phyloP scores from a whole-genome alignment of 2,888 invertebrate species.

The Cataglyphis albicans region DNA sequence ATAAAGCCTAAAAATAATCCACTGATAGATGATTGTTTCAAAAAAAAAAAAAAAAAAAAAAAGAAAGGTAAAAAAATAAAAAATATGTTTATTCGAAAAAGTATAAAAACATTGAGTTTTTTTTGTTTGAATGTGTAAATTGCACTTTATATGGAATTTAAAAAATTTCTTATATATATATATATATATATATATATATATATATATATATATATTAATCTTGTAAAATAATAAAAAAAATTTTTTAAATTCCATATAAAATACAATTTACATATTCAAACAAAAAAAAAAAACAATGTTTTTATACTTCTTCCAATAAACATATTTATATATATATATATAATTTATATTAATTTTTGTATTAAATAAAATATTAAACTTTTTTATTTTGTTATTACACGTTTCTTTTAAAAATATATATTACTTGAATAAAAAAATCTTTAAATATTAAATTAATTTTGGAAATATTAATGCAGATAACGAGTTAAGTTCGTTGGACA shows the following conservation, averaged over 20 bases:
- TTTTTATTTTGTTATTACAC: not conserved
- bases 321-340: too few relatives aligned
- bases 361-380: slow-evolving; percentile 9
- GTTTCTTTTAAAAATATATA: not conserved
- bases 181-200: too few relatives aligned
- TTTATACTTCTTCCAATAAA: too few relatives aligned
- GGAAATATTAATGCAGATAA: slow-evolving; percentile 8
- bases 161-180: not conserved
- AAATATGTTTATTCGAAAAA: not conserved
- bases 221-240: too few relatives aligned
- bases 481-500: slow-evolving; percentile 37
- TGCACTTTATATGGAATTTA: not conserved
- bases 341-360: not conserved
- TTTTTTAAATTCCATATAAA: too few relatives aligned
- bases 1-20: not conserved
- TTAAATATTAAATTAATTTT: not conserved
- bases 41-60: not conserved
- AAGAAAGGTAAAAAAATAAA: not conserved
- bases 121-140: not conserved
- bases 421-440: not conserved
- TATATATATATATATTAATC: too few relatives aligned
- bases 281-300: too few relatives aligned
- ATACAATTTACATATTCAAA: too few relatives aligned
- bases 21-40: not conserved
- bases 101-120: not conserved